phyloP scores from a whole-genome alignment of 2,888 invertebrate species.

The Esperia sulphurella region DNA sequence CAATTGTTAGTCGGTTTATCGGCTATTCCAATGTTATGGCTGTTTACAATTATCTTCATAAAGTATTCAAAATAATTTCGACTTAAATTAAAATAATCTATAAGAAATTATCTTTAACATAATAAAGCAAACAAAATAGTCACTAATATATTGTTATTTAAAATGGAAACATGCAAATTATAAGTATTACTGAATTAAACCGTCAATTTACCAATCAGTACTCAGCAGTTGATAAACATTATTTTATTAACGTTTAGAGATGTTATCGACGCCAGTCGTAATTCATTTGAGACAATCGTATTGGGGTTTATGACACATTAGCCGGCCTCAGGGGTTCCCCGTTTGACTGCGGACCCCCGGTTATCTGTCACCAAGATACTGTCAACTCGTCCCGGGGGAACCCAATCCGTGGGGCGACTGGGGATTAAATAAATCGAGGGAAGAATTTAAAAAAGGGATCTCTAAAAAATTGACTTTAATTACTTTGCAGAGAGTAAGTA shows the following conservation, averaged over 20 bases:
- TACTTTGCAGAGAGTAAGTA: too few relatives aligned
- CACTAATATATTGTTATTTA: too few relatives aligned
- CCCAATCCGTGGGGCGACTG: conserved; percentile 30
- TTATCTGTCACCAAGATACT: conserved; percentile 68
- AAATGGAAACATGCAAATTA: too few relatives aligned
- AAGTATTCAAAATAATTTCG: too few relatives aligned
- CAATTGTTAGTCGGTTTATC: too few relatives aligned
- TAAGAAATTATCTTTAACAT: too few relatives aligned
- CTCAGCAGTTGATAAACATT: conserved; percentile 15
- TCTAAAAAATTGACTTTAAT: too few relatives aligned
- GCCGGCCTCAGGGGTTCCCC: conserved; percentile 34
- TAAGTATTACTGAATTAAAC: too few relatives aligned
- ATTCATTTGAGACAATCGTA: conserved; percentile 64
- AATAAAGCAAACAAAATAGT: too few relatives aligned
- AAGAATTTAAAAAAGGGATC: not conserved
- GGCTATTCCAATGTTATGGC: too few relatives aligned
- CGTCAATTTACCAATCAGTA: not conserved
- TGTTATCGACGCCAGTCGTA: conserved; percentile 38
- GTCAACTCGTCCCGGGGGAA: conserved; percentile 62
- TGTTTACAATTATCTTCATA: too few relatives aligned
- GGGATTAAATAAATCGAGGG: conserved; percentile 13
- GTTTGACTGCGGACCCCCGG: conserved; percentile 35
- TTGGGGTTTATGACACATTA: conserved; percentile 74
- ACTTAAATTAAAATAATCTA: too few relatives aligned
- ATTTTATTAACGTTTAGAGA: conserved; percentile 45